phyloP scores from a whole-genome alignment of 2,797 vertebrate species.

The Rhinophrynus dorsalis region DNA sequence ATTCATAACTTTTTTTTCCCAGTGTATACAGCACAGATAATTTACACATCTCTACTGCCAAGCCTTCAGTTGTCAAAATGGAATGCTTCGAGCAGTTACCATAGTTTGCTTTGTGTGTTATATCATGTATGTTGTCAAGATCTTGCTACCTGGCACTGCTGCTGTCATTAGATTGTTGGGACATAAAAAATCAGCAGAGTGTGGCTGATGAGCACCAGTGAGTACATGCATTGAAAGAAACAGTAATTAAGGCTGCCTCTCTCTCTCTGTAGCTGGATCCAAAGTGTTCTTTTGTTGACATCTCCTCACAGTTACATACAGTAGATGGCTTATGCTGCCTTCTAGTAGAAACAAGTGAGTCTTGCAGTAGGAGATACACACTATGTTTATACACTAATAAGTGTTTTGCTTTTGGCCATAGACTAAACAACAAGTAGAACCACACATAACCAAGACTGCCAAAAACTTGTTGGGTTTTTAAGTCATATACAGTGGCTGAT shows the following conservation, averaged over 20 bases:
- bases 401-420: too few relatives aligned
- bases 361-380: not conserved
- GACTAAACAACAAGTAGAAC: too few relatives aligned
- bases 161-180: conserved; percentile 10
- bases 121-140: conserved; percentile 34
- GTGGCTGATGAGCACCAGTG: conserved; percentile 5
- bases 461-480: too few relatives aligned
- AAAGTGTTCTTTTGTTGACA: not conserved
- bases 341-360: not conserved
- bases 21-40: not conserved
- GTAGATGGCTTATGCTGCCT: not conserved
- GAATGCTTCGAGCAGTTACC: not conserved
- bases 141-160: conserved; percentile 4
- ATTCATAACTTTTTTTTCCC: too few relatives aligned
- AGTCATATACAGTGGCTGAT: too few relatives aligned
- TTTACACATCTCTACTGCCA: not conserved
- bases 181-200: conserved; percentile 22
- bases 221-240: not conserved
- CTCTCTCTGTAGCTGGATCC: not conserved
- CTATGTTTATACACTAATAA: too few relatives aligned
- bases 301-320: not conserved
- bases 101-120: not conserved
- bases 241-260: conserved; percentile 16
- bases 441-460: too few relatives aligned
- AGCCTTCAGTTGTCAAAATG: not conserved